These are phyloP conservation scores for Cariama cristata DNA, from an alignment of 2,113 vertebrate species.

Conservation along the genomic window DNA sequence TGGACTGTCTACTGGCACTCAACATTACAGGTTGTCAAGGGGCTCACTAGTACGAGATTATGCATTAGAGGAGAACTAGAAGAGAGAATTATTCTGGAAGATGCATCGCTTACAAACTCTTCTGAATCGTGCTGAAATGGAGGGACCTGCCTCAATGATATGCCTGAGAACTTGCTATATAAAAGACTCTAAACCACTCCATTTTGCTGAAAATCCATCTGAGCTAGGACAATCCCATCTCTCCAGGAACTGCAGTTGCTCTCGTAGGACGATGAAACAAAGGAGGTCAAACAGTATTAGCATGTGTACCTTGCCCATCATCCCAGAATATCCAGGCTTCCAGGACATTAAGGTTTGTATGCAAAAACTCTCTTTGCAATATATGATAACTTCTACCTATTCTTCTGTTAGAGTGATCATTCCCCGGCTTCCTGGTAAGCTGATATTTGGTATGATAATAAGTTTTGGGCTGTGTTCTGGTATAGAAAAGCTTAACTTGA, in stretches of 20 bases:
- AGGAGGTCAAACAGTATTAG: background rate
- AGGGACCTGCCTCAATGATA: background rate
- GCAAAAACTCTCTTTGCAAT: background rate
- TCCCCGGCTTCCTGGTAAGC: background rate
- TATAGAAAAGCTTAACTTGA: background rate
- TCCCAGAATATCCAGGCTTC: conserved; percentile 73
- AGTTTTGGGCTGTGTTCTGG: background rate
- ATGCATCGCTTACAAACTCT: background rate
- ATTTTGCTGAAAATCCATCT: rapidly evolving
- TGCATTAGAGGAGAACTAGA: background rate
- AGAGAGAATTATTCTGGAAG: background rate
- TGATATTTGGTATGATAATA: background rate
- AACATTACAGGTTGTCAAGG: rapidly evolving
- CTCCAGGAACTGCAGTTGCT: background rate
- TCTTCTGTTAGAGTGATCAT: background rate
- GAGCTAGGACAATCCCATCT: background rate
- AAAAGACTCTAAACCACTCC: background rate
- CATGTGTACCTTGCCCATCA: conserved; percentile 56
- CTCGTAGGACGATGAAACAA: background rate
- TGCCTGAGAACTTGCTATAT: background rate
- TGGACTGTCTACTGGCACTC: background rate
- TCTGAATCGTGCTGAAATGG: background rate
- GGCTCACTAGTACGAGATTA: rapidly evolving
- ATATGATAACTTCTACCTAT: background rate
- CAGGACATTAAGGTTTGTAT: conserved; percentile 71